Percentiles rank a stretch among this genome's conserved stretches.
Evolutionary conservation across 2,797 vertebrate species (phyloP).

Genomic region (Acanthiza pusilla): DNA sequence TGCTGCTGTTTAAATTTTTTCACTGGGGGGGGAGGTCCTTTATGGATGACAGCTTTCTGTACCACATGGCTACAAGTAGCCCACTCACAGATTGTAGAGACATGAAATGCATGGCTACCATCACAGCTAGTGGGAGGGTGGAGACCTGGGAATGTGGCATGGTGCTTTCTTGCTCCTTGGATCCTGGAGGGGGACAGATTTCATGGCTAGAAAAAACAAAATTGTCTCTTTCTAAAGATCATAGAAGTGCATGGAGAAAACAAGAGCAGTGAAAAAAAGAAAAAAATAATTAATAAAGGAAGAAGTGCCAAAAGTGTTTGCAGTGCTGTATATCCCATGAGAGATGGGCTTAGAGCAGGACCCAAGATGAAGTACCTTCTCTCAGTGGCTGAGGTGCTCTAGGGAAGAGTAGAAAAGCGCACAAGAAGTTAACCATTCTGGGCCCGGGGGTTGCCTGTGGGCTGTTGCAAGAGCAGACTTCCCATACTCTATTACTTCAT

Average conservation of each 20-base stretch:
- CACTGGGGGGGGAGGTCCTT: background rate
- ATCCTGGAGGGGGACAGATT: background rate
- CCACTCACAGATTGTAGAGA: background rate
- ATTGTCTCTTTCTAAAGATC: background rate
- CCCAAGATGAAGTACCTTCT: background rate
- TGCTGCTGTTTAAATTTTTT: background rate
- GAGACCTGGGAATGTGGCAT: background rate
- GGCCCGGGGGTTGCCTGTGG: background rate
- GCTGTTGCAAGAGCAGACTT: background rate
- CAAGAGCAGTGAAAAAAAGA: background rate
- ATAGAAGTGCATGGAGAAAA: background rate
- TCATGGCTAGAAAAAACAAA: background rate
- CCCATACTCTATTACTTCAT: background rate
- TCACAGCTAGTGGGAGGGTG: background rate
- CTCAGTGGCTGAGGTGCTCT: background rate
- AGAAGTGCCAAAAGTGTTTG: background rate
- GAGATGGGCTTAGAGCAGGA: background rate
- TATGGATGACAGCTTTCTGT: background rate
- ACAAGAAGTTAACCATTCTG: rapidly evolving
- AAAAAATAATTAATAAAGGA: background rate
- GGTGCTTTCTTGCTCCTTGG: background rate
- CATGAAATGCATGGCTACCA: background rate
- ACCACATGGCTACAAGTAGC: background rate
- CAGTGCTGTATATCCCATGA: background rate
- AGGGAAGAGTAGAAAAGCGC: background rate